Evolutionary conservation across 2,113 vertebrate species (phyloP), one percentile per base, ranked within the genome.

Genomic region (Cyphomyrus plagiostoma): DNA sequence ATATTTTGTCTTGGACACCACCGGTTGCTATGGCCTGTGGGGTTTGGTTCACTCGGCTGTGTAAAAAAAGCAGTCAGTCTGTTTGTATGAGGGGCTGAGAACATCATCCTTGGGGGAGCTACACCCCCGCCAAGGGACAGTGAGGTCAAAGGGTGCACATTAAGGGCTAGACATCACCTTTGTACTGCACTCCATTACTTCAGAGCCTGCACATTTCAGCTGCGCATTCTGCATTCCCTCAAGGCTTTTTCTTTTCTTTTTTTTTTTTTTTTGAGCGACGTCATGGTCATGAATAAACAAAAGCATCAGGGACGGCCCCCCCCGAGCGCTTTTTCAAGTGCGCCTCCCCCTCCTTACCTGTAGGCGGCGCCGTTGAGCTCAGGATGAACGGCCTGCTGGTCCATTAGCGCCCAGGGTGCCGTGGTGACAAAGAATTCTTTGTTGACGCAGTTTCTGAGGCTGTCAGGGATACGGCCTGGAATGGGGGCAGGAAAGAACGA

Each of bases 391-490:
- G 93, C 96, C 7, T 97, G 97, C 91, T 99, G 98, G 58, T 99
- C 98, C 94, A 99, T 97, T 49, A 98, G 96, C 0, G 97, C 97
- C 98, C 98, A 99, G 0, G 97, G 97, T 77, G 97, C 95, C 5
- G 98, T 96, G 87, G 97, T 98, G 91, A 99, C 95, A 88, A 99
- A 99, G 95, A 99, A 99, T 93, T 99, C 98, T 95, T 99, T 99
- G 94, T 99, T 99, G 91, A 99, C 98, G 88, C 98, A 99, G 96
- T 99, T 99, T 91, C 98, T 95, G 92, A 99, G 95, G 95, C 97
- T 99, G 93, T 99, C 98, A 0, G 98, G 98, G 94, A 99, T 99
- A 48, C 98, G 98, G 90, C 98, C 98, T 99, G 94, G 17, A 83
- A 89, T 88, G 50, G 48, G 66, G 84, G 70, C 7, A 58, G 15